Percentiles rank a stretch among this genome's conserved stretches.
These are phyloP conservation scores for Dunckerocampus dactyliophorus DNA, from an alignment of 2,113 vertebrate species.

Conservation along the genomic window DNA sequence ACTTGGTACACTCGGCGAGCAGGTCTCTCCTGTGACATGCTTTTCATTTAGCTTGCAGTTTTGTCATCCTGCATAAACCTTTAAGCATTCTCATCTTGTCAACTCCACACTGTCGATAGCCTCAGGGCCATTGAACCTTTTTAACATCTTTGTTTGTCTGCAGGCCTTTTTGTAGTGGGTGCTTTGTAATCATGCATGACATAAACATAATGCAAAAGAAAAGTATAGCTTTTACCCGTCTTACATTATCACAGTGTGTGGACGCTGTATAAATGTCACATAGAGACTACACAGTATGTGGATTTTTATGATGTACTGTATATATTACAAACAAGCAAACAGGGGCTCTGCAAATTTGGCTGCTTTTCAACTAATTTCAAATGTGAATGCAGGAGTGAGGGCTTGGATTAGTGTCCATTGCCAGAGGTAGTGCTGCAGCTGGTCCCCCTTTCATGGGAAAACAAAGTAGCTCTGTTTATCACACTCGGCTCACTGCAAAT, in stretches of 20 bases:
- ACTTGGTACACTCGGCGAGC: constrained; percentile 15
- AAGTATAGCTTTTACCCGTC: constrained; percentile 10
- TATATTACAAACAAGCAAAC: neutral
- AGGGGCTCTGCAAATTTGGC: neutral
- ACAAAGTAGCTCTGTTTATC: constrained; percentile 10
- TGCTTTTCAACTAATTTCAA: constrained; percentile 10
- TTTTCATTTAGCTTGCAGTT: constrained; percentile 17
- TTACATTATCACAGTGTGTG: neutral
- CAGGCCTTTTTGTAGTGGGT: constrained; percentile 22
- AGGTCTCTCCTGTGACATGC: constrained; percentile 16
- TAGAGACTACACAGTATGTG: neutral
- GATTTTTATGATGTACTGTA: neutral
- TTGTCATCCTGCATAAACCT: constrained; percentile 26
- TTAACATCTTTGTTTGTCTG: constrained; percentile 15
- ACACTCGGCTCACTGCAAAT: constrained; percentile 1
- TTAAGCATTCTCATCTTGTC: constrained; percentile 38
- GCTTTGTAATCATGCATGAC: neutral
- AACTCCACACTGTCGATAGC: constrained; percentile 35
- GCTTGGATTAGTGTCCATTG: constrained; percentile 20
- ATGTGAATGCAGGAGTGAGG: constrained; percentile 5
- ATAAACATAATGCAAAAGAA: neutral
- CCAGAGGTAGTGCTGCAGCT: constrained; percentile 30
- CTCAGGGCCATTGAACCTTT: constrained; percentile 19
- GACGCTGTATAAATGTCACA: neutral
- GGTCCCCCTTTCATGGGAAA: neutral